phyloP scores from a whole-genome alignment of 2,113 vertebrate species.

The Ictalurus punctatus region DNA sequence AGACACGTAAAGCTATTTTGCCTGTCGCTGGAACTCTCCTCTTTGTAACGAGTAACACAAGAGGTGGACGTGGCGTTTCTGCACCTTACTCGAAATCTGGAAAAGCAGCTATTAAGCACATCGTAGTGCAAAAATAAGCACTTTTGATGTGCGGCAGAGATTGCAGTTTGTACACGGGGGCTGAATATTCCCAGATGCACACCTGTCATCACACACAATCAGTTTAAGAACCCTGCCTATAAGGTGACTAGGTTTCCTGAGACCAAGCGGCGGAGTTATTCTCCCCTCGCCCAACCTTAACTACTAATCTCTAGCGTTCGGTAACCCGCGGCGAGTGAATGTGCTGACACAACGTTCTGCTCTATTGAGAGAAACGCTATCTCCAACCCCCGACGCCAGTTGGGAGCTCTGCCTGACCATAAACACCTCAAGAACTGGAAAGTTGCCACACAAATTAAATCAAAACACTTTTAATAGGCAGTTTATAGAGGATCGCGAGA shows the following conservation, averaged over 20 bases:
- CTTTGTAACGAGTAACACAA: neutral
- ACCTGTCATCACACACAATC: too few relatives aligned
- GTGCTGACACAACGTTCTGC: constrained; percentile 10
- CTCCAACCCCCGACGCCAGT: constrained; percentile 13
- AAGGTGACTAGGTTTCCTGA: neutral
- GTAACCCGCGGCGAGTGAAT: neutral
- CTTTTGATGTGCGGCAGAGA: neutral
- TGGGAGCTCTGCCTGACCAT: constrained; percentile 28
- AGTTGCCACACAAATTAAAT: neutral
- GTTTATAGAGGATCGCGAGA: neutral
- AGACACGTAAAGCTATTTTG: too few relatives aligned
- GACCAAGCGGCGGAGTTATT: neutral
- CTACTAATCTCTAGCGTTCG: neutral
- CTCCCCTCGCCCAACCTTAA: neutral
- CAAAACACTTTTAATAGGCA: neutral
- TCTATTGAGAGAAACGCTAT: constrained; percentile 21
- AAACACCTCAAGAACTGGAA: constrained; percentile 25
- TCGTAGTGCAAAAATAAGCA: neutral
- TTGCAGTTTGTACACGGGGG: neutral
- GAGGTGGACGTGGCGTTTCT: neutral
- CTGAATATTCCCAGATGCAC: neutral
- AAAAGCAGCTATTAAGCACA: neutral
- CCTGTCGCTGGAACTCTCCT: too few relatives aligned
- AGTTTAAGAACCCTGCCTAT: neutral
- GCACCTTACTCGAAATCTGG: neutral